Evolutionary conservation across 2,888 invertebrate species (phyloP).

Genomic region (Andrena flavipes): DNA sequence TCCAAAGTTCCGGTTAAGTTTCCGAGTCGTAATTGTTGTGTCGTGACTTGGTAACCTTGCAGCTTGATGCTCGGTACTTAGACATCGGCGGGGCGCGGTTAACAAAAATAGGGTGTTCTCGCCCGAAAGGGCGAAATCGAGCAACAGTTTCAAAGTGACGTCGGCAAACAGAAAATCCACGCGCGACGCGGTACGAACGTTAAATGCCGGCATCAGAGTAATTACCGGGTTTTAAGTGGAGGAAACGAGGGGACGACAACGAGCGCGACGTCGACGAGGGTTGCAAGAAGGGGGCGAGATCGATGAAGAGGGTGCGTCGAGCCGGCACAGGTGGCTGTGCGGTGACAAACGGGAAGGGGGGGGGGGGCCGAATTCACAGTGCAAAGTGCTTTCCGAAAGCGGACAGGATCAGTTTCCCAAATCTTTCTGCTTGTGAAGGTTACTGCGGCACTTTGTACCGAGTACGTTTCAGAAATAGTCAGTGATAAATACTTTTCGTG

Average conservation of each 20-base stretch:
- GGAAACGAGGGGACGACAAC: constrained; percentile 72
- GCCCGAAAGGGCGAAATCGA: constrained; percentile 39
- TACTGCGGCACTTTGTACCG: no score
- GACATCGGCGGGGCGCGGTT: background rate
- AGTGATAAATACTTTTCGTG: no score
- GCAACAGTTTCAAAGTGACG: constrained; percentile 56
- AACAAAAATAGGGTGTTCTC: constrained; percentile 32
- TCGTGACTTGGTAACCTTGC: constrained; percentile 48
- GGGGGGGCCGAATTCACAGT: constrained; percentile 19
- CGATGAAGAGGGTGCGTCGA: constrained; percentile 56
- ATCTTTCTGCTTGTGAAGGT: no score
- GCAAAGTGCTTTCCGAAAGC: constrained; percentile 42
- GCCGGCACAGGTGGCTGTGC: constrained; percentile 41
- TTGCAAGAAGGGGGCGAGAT: constrained; percentile 57
- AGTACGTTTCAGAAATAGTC: no score
- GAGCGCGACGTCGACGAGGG: constrained; percentile 60
- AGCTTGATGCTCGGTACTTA: background rate
- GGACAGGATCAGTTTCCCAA: background rate
- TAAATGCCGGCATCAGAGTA: constrained; percentile 75
- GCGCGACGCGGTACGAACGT: constrained; percentile 57
- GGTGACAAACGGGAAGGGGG: background rate
- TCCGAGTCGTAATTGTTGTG: constrained; percentile 33
- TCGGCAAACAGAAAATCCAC: constrained; percentile 62
- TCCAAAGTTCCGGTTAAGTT: constrained; percentile 50
- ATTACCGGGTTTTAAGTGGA: constrained; percentile 78